Base-by-base conservation (phyloP, 2,113 vertebrate genomes). In the Labeo rohita region DNA sequence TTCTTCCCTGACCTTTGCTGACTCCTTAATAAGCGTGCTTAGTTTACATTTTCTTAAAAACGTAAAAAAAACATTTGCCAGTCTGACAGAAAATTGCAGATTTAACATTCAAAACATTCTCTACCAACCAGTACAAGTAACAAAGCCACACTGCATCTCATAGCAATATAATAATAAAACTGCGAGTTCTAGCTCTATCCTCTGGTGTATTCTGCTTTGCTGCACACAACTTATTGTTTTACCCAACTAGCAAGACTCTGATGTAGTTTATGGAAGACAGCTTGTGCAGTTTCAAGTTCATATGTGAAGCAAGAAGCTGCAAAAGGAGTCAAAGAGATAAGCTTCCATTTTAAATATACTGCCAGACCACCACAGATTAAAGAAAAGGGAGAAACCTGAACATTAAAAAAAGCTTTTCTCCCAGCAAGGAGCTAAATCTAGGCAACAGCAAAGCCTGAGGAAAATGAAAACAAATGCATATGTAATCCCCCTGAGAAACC, bases 391-490 rank as follows among this genome's bases (percentile, higher is more conserved):
- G 87, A 87, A 90, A 79, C 49, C 83, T 79, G 80, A 61, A 83
- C 86, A 88, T 89, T 89, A n/a, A 90, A 89, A 88, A 89, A 85
- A 45, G 78, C 21, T 85, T 90, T 92, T 90, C 87, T 82, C 72
- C 86, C 82, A 89, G 86, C 78, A 87, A 87, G 52, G 36, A 77
- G 84, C 72, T 91, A 90, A 90, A 92, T 92, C 90, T 87, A 84
- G 86, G 89, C 86, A 92, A 88, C 86, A 87, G 86, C 88, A 91
- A 92, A 91, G 85, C 88, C 61, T 39, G 74, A 90, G 89, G 76
- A 90, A 93, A 90, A 92, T 91, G 79, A 92, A 93, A 92, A 93
- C 90, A 95, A 93, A 93, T 90, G 83, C 87, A 91, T 74, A 89
- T 90, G 89, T 89, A 93, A 93, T 92, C 90, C 92, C 84, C 86